Base-by-base conservation (phyloP, 2,888 invertebrate species). In the Chloroclystis v-ata region DNA sequence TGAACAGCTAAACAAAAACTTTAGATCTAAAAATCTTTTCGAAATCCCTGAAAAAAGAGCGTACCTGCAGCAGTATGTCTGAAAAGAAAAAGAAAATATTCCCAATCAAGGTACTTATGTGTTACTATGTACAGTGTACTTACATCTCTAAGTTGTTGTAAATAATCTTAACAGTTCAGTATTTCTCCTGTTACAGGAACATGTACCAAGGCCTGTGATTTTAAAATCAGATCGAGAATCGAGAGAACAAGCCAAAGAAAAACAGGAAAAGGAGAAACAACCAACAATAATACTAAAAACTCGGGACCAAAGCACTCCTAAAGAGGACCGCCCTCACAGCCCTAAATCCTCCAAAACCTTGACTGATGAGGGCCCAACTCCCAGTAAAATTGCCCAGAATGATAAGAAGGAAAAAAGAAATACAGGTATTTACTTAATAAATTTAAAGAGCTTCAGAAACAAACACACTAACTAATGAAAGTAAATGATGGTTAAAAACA, bases 281-380 rank as follows among this genome's bases (percentile, higher is more conserved):
- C 93, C 93, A 1, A 92, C 93, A 10, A 92, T 93, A 59, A 89
- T 93, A 59, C 74, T 93, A 12, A 92, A 92, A 76, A 90, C 91
- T 1, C 82, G 93, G 52, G 93, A 93, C 72, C 87, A 86, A 41
- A 88, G 85, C 48, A 59, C 82, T 1, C 71, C 82, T 0, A 89
- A 87, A 65, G 89, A 89, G 29, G 91, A 91, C 52, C 78, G 91
- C 37, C 88, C 91, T 0, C 80, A 87, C 5, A 92, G 92, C 35
- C 92, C 93, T 0, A 92, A 90, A 72, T 78, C 59, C 28, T 28
- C 58, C 2, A 75, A 69, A 53, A 47, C 87, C 35, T 76, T 84
- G 35, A 60, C 80, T 28, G 57, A 65, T 44, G 78, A 86, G 49
- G 67, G 74, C 30, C 63, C 81, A 28, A 69, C 83, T 47, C 77